Percentiles rank a stretch among this genome's conserved stretches.
phyloP scores from a whole-genome alignment of 2,888 invertebrate species.

The Meloe dianella region DNA sequence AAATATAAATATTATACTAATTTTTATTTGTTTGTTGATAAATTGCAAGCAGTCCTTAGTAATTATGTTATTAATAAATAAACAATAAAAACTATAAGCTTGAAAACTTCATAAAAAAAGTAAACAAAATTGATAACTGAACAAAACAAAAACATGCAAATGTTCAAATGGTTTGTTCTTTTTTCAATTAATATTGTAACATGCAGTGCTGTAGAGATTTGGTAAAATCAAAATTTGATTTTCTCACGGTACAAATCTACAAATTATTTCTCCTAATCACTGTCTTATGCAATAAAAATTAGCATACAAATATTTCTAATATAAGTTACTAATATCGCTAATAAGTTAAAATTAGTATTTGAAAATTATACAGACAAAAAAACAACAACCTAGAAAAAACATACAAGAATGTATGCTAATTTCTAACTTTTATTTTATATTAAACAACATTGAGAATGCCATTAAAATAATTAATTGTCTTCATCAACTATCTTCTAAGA shows the following conservation, averaged over 20 bases:
- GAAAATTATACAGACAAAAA: no score
- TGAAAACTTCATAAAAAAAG: background rate
- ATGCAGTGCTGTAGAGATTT: background rate
- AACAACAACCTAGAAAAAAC: no score
- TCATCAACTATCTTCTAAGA: background rate
- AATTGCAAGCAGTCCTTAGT: background rate
- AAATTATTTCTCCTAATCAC: background rate
- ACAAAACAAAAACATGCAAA: conserved; percentile 1
- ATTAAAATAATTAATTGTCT: background rate
- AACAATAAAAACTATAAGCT: background rate
- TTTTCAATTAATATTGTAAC: background rate
- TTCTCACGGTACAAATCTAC: background rate
- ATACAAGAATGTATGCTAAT: background rate
- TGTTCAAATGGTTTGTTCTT: background rate
- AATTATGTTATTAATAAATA: background rate
- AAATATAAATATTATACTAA: background rate
- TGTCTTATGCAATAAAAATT: background rate
- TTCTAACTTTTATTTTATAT: background rate
- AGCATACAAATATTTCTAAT: background rate
- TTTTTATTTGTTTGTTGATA: background rate
- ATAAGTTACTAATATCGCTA: background rate
- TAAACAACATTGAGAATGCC: background rate
- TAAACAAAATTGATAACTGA: background rate
- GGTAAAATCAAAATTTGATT: background rate
- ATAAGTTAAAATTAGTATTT: no score